These are phyloP conservation scores for Smittia aterrima DNA, from an alignment of 2,888 invertebrate genomes.

Conservation along the genomic window DNA sequence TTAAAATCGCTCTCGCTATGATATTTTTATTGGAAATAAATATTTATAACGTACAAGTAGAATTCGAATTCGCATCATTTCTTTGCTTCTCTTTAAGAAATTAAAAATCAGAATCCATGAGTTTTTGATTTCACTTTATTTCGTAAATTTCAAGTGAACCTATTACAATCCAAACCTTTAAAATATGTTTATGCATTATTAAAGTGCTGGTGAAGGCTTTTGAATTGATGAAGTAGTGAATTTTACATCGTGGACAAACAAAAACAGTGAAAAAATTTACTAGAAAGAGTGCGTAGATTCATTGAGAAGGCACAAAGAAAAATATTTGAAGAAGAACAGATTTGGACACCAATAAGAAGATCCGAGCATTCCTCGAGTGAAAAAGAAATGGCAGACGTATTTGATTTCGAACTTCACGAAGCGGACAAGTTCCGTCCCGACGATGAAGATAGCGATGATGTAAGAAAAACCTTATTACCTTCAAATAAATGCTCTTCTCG, in stretches of 20 bases:
- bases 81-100: too few species aligned
- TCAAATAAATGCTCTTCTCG: neutral
- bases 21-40: neutral
- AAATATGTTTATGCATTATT: too few species aligned
- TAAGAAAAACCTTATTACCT: slow-evolving; percentile 53
- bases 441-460: slow-evolving; percentile 89
- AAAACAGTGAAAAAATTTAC: neutral
- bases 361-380: neutral
- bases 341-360: neutral
- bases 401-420: slow-evolving; percentile 87
- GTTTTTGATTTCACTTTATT: too few species aligned
- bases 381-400: slow-evolving; percentile 75
- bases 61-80: too few species aligned
- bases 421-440: slow-evolving; percentile 68
- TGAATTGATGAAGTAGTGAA: too few species aligned
- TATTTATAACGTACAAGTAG: too few species aligned
- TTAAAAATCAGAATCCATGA: too few species aligned
- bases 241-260: too few species aligned
- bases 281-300: neutral
- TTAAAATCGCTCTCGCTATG: neutral
- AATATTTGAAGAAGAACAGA: neutral
- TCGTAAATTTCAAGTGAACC: too few species aligned
- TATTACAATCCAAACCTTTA: too few species aligned
- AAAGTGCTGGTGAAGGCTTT: too few species aligned
- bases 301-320: slow-evolving; percentile 15